These are phyloP conservation scores for Atopsyche davidsoni DNA, from an alignment of 1,140 invertebrate genomes.

Conservation along the genomic window DNA sequence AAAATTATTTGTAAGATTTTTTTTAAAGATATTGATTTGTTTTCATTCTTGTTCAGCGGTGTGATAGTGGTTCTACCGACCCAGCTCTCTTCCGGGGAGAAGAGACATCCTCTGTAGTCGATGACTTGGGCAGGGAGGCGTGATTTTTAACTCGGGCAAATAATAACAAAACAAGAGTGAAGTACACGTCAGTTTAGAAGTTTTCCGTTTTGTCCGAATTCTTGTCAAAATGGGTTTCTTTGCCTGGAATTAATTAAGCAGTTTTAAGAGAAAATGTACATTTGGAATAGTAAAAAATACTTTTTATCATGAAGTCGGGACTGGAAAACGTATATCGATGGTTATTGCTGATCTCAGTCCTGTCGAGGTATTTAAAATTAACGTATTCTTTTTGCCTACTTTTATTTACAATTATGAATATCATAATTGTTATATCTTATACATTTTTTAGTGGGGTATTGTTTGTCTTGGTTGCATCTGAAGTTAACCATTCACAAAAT, in stretches of 20 bases:
- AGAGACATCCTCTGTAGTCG: too few species aligned
- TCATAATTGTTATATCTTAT: slow-evolving; percentile 16
- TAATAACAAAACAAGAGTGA: slow-evolving; percentile 18
- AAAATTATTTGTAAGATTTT: too few species aligned
- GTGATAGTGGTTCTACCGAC: too few species aligned
- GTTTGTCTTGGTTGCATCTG: slow-evolving; percentile 38
- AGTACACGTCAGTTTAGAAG: slow-evolving; percentile 28
- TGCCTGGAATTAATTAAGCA: slow-evolving; percentile 11
- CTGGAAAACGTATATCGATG: slow-evolving; percentile 51
- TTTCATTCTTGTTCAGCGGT: too few species aligned
- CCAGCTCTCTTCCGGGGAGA: too few species aligned
- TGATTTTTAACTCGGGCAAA: slow-evolving; percentile 33
- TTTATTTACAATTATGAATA: too few species aligned
- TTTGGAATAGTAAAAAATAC: slow-evolving; percentile 6
- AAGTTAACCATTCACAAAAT: too few species aligned
- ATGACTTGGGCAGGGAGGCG: slow-evolving; percentile 13
- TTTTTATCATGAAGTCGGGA: slow-evolving; percentile 52
- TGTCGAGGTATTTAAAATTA: slow-evolving; percentile 54
- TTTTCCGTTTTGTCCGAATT: slow-evolving; percentile 3
- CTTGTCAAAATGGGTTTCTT: slow-evolving; percentile 14
- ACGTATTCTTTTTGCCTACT: too few species aligned
- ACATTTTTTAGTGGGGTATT: slow-evolving; percentile 35
- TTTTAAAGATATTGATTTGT: too few species aligned
- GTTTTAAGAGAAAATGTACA: slow-evolving; percentile 22
- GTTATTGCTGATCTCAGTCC: slow-evolving; percentile 50